Percentiles rank a stretch among this genome's conserved stretches.
Evolutionary conservation across 2,113 vertebrate genomes (phyloP).

Genomic region (Boulengeromyrus knoepffleri): DNA sequence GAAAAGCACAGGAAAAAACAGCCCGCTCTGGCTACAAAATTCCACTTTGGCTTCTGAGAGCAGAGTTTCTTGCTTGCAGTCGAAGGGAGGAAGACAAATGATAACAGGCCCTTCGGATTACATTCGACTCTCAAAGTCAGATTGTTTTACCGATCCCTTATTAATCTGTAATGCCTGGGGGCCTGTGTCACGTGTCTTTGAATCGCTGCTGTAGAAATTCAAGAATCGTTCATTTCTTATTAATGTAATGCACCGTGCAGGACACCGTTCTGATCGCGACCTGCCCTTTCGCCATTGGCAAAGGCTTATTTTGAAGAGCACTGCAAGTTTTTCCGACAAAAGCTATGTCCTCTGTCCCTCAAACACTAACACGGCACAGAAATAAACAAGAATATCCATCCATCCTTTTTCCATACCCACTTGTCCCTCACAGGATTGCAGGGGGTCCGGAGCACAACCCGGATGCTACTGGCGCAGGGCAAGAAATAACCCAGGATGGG

Average conservation of each 20-base stretch:
- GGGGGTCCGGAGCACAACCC: not conserved
- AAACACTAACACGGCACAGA: not conserved
- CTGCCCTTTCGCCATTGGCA: not conserved
- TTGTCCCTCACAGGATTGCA: not conserved
- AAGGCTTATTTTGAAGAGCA: not conserved
- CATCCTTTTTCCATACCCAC: not conserved
- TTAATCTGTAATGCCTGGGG: conserved; percentile 15
- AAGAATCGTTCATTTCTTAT: conserved; percentile 21
- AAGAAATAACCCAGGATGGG: not conserved
- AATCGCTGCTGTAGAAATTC: conserved; percentile 1
- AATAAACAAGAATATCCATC: not conserved
- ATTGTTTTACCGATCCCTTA: conserved; percentile 9
- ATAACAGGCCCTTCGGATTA: not conserved
- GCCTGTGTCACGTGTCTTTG: not conserved
- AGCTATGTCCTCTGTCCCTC: not conserved
- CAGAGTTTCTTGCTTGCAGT: not conserved
- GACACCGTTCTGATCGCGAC: not conserved
- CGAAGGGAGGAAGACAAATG: not conserved
- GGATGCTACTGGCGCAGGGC: not conserved
- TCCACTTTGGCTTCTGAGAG: not conserved
- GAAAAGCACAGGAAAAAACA: not conserved
- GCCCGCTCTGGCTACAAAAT: not conserved
- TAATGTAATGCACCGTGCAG: conserved; percentile 15
- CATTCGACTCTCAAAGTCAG: conserved; percentile 1
- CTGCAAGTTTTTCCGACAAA: not conserved